Evolutionary conservation across 2,113 vertebrate species (phyloP).

Genomic region (Anguilla japonica): DNA sequence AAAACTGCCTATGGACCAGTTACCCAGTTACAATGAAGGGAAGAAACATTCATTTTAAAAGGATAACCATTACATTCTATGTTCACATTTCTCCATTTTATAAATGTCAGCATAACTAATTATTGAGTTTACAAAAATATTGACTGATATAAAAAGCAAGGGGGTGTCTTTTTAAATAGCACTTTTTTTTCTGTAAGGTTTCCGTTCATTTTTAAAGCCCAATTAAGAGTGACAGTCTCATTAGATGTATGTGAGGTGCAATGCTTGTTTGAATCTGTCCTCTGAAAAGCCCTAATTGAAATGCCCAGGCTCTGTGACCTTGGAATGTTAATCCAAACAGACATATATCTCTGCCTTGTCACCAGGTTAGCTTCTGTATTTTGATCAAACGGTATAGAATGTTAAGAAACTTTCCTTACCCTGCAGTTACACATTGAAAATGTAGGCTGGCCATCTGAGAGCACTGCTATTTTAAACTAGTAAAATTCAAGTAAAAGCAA

Average conservation of each 20-base stretch:
- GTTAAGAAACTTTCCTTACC: slow-evolving; percentile 64
- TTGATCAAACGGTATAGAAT: slow-evolving; percentile 59
- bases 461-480: slow-evolving; percentile 60
- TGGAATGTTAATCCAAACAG: slow-evolving; percentile 70
- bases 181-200: slow-evolving; percentile 25
- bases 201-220: slow-evolving; percentile 38
- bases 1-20: too few species aligned
- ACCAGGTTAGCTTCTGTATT: slow-evolving; percentile 65
- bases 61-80: too few species aligned
- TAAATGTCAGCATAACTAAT: too few species aligned
- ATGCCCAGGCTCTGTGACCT: slow-evolving; percentile 71
- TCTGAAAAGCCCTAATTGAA: slow-evolving; percentile 69
- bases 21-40: too few species aligned
- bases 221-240: slow-evolving; percentile 64
- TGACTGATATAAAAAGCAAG: slow-evolving; percentile 26
- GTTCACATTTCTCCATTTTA: too few species aligned
- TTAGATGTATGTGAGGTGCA: slow-evolving; percentile 54
- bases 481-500: slow-evolving; percentile 48
- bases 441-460: slow-evolving; percentile 58
- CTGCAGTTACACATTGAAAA: slow-evolving; percentile 55
- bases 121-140: not conserved
- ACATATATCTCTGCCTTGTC: slow-evolving; percentile 73
- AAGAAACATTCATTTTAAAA: too few species aligned
- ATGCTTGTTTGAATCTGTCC: slow-evolving; percentile 45
- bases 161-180: slow-evolving; percentile 37